Percentiles rank a stretch among this genome's conserved stretches.
phyloP scores from a whole-genome alignment of 2,888 invertebrate species.

The Euphydryas editha region DNA sequence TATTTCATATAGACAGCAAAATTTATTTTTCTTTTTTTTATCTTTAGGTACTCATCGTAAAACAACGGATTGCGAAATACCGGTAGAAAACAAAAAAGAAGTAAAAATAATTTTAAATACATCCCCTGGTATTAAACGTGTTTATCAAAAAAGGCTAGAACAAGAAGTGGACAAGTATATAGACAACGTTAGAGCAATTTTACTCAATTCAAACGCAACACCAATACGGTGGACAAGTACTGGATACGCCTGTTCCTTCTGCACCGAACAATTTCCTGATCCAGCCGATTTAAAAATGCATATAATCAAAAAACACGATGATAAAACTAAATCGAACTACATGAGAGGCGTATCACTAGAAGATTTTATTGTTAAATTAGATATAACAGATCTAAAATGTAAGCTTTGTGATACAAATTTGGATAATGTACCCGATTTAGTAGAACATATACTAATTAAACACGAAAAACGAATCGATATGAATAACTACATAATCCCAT shows the following conservation, averaged over 20 bases:
- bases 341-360: conserved; percentile 47
- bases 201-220: conserved; percentile 59
- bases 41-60: background rate
- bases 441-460: conserved; percentile 49
- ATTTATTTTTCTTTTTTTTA: background rate
- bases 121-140: conserved; percentile 5
- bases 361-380: conserved; percentile 45
- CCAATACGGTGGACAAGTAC: conserved; percentile 59
- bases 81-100: conserved; percentile 18
- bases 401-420: conserved; percentile 39
- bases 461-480: conserved; percentile 46
- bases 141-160: conserved; percentile 43
- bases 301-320: conserved; percentile 52
- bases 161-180: conserved; percentile 63
- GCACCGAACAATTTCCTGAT: conserved; percentile 58
- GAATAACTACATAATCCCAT: conserved; percentile 55
- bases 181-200: conserved; percentile 61
- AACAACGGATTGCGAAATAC: background rate
- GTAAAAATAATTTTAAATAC: conserved; percentile 11
- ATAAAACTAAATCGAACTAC: conserved; percentile 51
- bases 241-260: conserved; percentile 65
- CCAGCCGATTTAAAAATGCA: conserved; percentile 61
- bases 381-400: conserved; percentile 45
- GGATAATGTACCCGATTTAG: conserved; percentile 46
- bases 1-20: background rate